Base-by-base conservation (phyloP, 2,113 vertebrate species). In the Lepidothrix coronata region DNA sequence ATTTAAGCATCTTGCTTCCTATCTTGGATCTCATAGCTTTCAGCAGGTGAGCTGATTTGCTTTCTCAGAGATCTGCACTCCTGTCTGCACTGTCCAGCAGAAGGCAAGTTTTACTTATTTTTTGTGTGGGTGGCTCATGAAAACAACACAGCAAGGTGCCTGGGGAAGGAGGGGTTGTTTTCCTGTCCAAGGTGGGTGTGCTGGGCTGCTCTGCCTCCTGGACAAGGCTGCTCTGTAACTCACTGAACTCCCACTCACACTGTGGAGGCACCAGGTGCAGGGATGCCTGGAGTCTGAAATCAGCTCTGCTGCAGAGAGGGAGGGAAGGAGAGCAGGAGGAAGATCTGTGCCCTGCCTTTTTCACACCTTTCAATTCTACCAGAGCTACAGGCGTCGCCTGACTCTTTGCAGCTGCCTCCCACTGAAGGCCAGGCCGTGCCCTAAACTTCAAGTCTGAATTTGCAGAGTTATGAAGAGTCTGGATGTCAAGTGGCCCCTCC, bases 401-500 rank as follows among this genome's bases (percentile, higher is more conserved):
- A n/a, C 87, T 84, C 89, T 52, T 27, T 0, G 6, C 92, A 95
- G 88, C 91, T 95, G 86, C 93, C 89, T 93, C 85, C 79, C 61
- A 13, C 70, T 33, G 80, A 94, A 79, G 66, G 57, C 68, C 82
- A 21, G 68, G 85, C 92, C 83, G 11, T 93, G 92, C 85, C 92
- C 92, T 81, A 68, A 84, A 93, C 88, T 85, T 92, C 90, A 87
- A 48, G 41, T 21, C 70, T 82, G 59, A 75, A 91, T 86, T 61
- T 71, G 35, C 48, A 63, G 66, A 88, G 68, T 86, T 93, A 71
- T 18, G 44, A 72, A 84, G 44, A 84, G 71, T 46, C 89, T 82
- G 77, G 87, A 83, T 85, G 67, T 95, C 93, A 95, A 91, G 91
- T 46, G 66, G 88, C 74, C 85, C 79, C 93, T 93, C 65, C 83